Base-by-base conservation (phyloP, 2,888 invertebrate genomes). In the Apotomis betuletana region DNA sequence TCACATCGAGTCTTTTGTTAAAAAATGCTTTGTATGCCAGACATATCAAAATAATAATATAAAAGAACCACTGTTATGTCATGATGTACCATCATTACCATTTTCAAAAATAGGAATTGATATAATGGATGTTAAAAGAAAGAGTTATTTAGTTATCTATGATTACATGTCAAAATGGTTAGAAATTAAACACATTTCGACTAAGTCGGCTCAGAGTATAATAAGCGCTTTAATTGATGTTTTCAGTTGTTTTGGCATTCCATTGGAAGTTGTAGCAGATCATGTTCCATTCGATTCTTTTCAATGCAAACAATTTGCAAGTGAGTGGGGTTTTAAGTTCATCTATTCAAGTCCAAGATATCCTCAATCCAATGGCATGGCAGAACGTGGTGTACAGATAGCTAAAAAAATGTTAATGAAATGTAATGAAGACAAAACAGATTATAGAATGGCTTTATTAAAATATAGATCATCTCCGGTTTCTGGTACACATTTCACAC, bases 1-100 rank as follows among this genome's bases (percentile, higher is more conserved):
- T 12, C 80, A 84, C 36, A 79, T 86, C 52, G 79, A 82, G 62
- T 49, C 78, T 1, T 70, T 62, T 70, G 73, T 78, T 0, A 74
- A 13, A 61, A 69, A 76, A 70, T 76, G 74, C 74, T 67, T 62
- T 69, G 5, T 12, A 10, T 76, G 77, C 72, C 75, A 80, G 75
- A 76, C 75, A 38, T 77, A 76, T 73, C 73, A 78, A 63, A 77
- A 72, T 62, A 71, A 68, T 61, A 74, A 76, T 36, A 49, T 75
- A 57, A 75, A 77, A 65, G 76, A 77, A 64, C 73, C 78, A 51
- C 49, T 76, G 2, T n/a, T 75, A 10, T 6, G 63, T 41, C 77
- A 75, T 75, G 46, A 68, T 1, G 46, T 76, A 13, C 75, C 77
- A 13, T 15, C 5, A 6, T 60, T 76, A 58, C 75, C 78, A 10